Percentiles rank a stretch among this genome's conserved stretches.
Evolutionary conservation across 2,797 vertebrate species (phyloP).

Genomic region (Mus minutoides): DNA sequence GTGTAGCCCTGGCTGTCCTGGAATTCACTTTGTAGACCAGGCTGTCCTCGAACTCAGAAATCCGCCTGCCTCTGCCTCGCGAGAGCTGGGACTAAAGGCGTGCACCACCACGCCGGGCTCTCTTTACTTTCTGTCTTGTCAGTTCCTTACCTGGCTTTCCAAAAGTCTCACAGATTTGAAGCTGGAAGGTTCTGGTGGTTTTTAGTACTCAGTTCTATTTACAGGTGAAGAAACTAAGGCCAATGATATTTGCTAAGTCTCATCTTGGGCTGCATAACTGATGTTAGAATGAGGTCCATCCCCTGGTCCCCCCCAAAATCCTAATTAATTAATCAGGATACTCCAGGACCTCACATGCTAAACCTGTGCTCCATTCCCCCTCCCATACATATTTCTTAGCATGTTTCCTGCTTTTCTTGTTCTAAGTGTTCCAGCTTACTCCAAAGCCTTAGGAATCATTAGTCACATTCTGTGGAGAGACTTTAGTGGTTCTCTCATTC

Average conservation of each 20-base stretch:
- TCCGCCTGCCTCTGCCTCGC: too few species aligned
- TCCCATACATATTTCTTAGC: background rate
- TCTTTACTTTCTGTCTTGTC: background rate
- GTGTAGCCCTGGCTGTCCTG: too few species aligned
- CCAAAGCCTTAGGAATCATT: background rate
- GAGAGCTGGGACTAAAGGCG: too few species aligned
- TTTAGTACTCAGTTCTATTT: constrained; percentile 12
- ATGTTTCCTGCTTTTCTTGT: background rate
- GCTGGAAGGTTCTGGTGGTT: constrained; percentile 35
- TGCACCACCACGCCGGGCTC: too few species aligned
- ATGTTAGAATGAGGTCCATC: background rate
- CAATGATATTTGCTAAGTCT: background rate
- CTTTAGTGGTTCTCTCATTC: background rate
- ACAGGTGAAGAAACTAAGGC: background rate
- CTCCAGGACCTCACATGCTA: background rate
- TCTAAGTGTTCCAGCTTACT: background rate
- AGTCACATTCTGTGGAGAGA: background rate
- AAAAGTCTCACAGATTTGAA: background rate
- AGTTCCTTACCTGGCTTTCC: background rate
- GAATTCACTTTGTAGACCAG: too few species aligned
- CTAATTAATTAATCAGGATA: background rate
- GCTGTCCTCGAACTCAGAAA: too few species aligned
- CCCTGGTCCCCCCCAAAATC: background rate
- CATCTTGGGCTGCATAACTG: background rate
- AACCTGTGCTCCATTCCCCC: background rate